A percentile compares a stretch with the other conserved stretches of the same genome.
Evolutionary conservation across 2,797 vertebrate genomes (phyloP).

Genomic region (Sebastes vulpes): DNA sequence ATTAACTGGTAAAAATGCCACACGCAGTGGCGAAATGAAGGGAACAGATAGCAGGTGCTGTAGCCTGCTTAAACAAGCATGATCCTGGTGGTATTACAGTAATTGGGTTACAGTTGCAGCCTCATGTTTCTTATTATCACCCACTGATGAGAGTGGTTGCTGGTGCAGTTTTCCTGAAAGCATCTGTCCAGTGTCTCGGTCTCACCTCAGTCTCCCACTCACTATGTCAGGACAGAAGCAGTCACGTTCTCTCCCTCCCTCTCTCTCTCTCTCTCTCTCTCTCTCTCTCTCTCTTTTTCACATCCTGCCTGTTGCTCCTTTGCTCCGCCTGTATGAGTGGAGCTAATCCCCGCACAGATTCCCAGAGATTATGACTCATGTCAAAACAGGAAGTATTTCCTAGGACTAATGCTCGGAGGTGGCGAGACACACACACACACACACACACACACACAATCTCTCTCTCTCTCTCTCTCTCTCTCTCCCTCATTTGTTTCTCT

Average conservation of each 20-base stretch:
- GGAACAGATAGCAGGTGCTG: background rate
- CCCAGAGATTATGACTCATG: constrained; percentile 83
- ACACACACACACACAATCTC: background rate
- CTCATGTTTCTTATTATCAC: background rate
- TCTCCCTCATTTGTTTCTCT: background rate
- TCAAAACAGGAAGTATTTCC: constrained; percentile 86
- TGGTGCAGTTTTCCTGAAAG: background rate
- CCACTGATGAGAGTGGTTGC: background rate
- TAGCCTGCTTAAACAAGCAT: background rate
- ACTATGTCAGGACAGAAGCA: constrained; percentile 2
- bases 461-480: background rate
- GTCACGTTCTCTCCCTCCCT: background rate
- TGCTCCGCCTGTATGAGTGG: constrained; percentile 56
- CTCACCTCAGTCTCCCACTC: background rate
- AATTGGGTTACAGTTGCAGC: background rate
- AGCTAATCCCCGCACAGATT: constrained; percentile 81
- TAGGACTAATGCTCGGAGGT: constrained; percentile 70
- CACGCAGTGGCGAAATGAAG: background rate
- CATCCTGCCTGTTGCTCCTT: constrained; percentile 72
- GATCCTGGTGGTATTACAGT: background rate
- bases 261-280: background rate
- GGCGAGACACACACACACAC: constrained; percentile 42
- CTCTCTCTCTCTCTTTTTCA: constrained; percentile 15
- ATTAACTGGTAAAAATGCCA: background rate
- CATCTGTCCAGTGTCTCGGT: background rate